These are phyloP conservation scores for Lycocerus yunnanus DNA, from an alignment of 2,888 invertebrate species.

Conservation along the genomic window DNA sequence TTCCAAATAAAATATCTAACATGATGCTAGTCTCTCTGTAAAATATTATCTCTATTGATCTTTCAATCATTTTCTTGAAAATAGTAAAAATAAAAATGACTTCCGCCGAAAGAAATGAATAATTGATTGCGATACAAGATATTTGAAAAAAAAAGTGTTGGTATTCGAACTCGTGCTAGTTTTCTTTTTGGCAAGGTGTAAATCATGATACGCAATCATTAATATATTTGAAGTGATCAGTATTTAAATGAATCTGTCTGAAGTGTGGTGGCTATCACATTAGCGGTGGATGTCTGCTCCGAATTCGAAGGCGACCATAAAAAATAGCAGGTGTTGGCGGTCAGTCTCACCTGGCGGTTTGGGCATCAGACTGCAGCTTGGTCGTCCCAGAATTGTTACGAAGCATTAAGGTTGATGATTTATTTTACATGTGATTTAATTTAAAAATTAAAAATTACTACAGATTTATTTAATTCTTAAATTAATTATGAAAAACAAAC, in stretches of 20 bases:
- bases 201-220: conserved; percentile 8
- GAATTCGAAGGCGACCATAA: conserved; percentile 33
- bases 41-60: too few relatives aligned
- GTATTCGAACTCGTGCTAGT: neutral
- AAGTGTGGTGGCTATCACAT: conserved; percentile 23
- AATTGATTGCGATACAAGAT: neutral
- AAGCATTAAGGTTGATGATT: conserved; percentile 3
- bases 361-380: conserved; percentile 32
- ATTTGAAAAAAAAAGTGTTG: neutral
- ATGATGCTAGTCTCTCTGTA: too few relatives aligned
- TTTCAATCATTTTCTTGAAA: too few relatives aligned
- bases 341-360: conserved; percentile 38
- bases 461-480: neutral
- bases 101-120: neutral
- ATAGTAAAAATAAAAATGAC: too few relatives aligned
- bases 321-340: conserved; percentile 37
- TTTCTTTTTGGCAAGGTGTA: neutral
- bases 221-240: conserved; percentile 26
- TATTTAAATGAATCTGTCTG: conserved; percentile 30
- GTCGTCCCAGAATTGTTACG: conserved; percentile 10
- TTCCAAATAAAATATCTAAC: too few relatives aligned
- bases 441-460: neutral
- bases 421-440: conserved; percentile 5
- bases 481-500: neutral
- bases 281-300: conserved; percentile 21